Evolutionary conservation across 37 sponge, comb jelly and placozoan species (phyloP).

Genomic region (Diacarnus erythraeanus): DNA sequence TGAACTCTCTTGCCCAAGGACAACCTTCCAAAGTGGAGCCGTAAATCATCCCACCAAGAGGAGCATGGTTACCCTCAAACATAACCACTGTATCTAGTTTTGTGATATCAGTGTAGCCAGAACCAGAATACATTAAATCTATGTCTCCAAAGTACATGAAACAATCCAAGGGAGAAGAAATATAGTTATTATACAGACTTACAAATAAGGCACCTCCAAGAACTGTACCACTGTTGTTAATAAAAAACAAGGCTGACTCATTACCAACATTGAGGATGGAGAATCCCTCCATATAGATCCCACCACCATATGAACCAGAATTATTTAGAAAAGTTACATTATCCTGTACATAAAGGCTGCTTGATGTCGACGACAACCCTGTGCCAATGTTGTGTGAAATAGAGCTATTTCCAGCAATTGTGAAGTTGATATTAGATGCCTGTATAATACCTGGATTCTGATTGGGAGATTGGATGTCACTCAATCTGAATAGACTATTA

Average conservation of each 20-base stretch:
- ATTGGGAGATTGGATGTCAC: not conserved
- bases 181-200: not conserved
- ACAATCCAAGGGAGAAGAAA: constrained; percentile 18
- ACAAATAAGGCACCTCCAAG: constrained; percentile 52
- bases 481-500: not conserved
- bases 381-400: constrained; percentile 38
- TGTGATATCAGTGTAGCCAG: constrained; percentile 3
- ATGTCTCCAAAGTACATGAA: constrained; percentile 38
- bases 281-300: not conserved
- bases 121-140: not conserved
- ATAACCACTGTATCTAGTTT: constrained; percentile 8
- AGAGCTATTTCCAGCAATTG: constrained; percentile 15
- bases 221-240: constrained; percentile 21
- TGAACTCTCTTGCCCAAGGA: constrained; percentile 18
- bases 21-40: constrained; percentile 52
- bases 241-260: constrained; percentile 2
- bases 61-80: constrained; percentile 25
- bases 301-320: constrained; percentile 46
- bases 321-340: constrained; percentile 22
- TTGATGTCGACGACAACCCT: not conserved
- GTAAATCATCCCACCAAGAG: constrained; percentile 22
- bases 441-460: constrained; percentile 21
- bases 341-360: constrained; percentile 4
- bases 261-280: constrained; percentile 22
- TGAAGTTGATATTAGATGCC: constrained; percentile 9